Percentiles rank a stretch among this genome's conserved stretches.
These are phyloP conservation scores for Periophthalmus modestus DNA, from an alignment of 2,113 vertebrate genomes.

Conservation along the genomic window DNA sequence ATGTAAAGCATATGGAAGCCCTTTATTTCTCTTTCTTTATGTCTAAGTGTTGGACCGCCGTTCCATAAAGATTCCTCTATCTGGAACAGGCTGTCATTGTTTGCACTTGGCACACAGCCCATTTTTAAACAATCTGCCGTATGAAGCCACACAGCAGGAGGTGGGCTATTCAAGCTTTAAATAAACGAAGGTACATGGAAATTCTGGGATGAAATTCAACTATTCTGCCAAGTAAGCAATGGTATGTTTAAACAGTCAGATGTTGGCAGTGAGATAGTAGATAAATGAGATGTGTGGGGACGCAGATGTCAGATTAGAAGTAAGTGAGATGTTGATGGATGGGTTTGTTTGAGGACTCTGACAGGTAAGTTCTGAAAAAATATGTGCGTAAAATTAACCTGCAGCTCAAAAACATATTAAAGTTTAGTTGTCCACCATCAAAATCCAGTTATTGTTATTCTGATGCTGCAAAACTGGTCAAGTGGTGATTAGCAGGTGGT, in stretches of 20 bases:
- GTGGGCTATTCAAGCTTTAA: slow-evolving; percentile 51
- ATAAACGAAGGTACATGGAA: slow-evolving; percentile 21
- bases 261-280: too few species aligned
- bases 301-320: too few species aligned
- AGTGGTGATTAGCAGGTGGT: too few species aligned
- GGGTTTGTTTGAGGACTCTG: not conserved
- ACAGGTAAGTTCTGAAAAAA: not conserved
- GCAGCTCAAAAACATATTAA: too few species aligned
- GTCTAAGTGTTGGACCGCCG: slow-evolving; percentile 28
- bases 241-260: not conserved
- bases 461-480: too few species aligned
- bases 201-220: not conserved
- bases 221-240: not conserved
- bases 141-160: slow-evolving; percentile 39
- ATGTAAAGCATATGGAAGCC: slow-evolving; percentile 9
- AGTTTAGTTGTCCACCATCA: too few species aligned
- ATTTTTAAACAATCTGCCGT: slow-evolving; percentile 36
- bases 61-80: slow-evolving; percentile 51
- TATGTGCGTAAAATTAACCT: too few species aligned
- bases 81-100: slow-evolving; percentile 47
- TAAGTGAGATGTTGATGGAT: not conserved
- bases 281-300: too few species aligned
- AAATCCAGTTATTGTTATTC: too few species aligned
- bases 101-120: slow-evolving; percentile 27
- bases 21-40: slow-evolving; percentile 34